Conservation (phyloP, 2,113 vertebrate genomes). For the Globicephala melas region DNA sequence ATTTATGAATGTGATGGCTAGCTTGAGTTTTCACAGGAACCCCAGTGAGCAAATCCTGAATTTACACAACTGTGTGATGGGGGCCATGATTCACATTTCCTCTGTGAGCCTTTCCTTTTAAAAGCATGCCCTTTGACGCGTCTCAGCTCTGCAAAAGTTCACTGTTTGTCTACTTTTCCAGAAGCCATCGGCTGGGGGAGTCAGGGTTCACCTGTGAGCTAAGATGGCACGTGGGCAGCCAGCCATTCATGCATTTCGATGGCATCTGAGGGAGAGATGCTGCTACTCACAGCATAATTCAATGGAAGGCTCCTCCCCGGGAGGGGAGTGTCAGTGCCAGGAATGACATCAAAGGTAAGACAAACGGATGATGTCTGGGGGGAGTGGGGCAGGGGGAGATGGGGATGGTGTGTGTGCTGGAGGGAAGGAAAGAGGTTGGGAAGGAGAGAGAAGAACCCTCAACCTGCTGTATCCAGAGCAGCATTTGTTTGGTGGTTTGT, state of each 20-base stretch:
- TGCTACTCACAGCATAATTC: fast-evolving
- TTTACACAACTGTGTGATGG: fast-evolving
- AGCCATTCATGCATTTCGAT: not conserved
- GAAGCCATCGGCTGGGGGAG: not conserved
- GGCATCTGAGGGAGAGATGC: not conserved
- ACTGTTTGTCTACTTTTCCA: not conserved
- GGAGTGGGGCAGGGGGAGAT: fast-evolving
- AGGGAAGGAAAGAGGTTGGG: not conserved
- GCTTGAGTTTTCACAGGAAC: not conserved
- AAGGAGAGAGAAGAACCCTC: not conserved
- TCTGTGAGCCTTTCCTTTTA: not conserved
- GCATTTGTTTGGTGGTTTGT: no score
- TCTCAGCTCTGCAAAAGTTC: not conserved
- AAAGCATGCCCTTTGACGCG: not conserved
- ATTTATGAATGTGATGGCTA: fast-evolving
- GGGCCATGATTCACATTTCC: not conserved
- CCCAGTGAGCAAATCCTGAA: not conserved
- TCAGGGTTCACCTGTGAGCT: no score
- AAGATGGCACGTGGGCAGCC: fast-evolving
- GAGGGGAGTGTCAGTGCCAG: not conserved
- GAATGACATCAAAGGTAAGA: fast-evolving
- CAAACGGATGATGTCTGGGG: not conserved
- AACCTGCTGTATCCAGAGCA: fast-evolving
- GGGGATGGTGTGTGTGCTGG: fast-evolving
- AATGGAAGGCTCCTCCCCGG: not conserved